A percentile compares a stretch with the other conserved stretches of the same genome.
These are phyloP conservation scores for Threskiornis aethiopicus DNA, from an alignment of 2,797 vertebrate genomes.

Conservation along the genomic window DNA sequence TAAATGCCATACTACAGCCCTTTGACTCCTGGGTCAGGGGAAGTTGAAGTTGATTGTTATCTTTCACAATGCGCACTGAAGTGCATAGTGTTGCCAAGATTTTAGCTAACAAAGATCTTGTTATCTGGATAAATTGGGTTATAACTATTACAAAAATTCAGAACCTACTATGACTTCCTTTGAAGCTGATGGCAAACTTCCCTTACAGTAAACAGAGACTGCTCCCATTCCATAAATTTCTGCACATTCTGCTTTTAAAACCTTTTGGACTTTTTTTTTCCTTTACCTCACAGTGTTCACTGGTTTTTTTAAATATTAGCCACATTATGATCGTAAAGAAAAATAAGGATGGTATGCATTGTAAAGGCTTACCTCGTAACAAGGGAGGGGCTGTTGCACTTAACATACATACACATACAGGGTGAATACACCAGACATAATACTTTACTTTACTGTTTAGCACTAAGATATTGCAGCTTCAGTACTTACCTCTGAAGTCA, in stretches of 20 bases:
- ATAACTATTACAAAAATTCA: conserved; percentile 7
- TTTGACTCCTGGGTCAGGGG: not conserved
- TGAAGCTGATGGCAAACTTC: not conserved
- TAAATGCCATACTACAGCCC: not conserved
- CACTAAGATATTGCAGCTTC: not conserved
- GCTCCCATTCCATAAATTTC: not conserved
- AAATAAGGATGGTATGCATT: not conserved
- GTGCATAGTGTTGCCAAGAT: not conserved
- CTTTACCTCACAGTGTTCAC: not conserved
- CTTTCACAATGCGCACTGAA: not conserved
- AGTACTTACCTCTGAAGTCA: not conserved
- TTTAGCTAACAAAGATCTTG: conserved; percentile 1
- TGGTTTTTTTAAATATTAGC: not conserved
- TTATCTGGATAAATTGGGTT: conserved; percentile 19
- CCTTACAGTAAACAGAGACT: not conserved
- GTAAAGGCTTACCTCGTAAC: not conserved
- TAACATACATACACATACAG: not conserved
- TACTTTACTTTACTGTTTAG: not conserved
- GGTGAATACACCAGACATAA: not conserved
- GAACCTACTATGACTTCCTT: not conserved
- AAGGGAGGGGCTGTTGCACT: not conserved
- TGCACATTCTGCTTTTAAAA: not conserved
- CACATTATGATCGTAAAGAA: not conserved
- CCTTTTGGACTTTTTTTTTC: not conserved
- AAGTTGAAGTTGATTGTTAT: not conserved